These are phyloP conservation scores for Episyrphus balteatus DNA, from an alignment of 1,140 invertebrate species.

Conservation along the genomic window DNA sequence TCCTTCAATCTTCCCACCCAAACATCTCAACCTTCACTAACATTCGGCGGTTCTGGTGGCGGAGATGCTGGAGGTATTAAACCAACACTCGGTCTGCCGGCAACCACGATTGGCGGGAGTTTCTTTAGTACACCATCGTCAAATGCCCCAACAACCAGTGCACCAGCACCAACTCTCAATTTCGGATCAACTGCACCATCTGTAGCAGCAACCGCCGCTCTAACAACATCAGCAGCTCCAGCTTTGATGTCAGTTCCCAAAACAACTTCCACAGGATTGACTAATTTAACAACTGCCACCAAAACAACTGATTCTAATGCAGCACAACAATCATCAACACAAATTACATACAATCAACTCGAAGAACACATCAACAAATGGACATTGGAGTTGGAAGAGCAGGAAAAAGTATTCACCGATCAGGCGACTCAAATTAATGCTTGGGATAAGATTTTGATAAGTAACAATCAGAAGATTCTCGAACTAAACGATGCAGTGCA, in stretches of 20 bases:
- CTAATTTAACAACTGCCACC: constrained; percentile 20
- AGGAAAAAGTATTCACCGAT: constrained; percentile 85
- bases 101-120: too few species aligned
- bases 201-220: constrained; percentile 8
- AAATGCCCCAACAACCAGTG: too few species aligned
- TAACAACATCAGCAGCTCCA: constrained; percentile 1
- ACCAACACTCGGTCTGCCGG: too few species aligned
- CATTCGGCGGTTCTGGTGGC: too few species aligned
- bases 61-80: too few species aligned
- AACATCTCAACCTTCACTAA: too few species aligned
- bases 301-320: constrained; percentile 24
- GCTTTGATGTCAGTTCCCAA: not conserved
- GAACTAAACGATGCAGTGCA: constrained; percentile 75
- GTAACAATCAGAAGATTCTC: constrained; percentile 87
- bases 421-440: constrained; percentile 90
- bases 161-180: constrained; percentile 2
- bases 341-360: constrained; percentile 72
- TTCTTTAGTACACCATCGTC: too few species aligned
- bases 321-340: constrained; percentile 6
- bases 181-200: constrained; percentile 5
- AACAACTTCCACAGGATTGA: constrained; percentile 13
- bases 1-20: too few species aligned
- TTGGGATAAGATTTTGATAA: constrained; percentile 83
- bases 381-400: constrained; percentile 85
- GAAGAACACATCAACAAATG: constrained; percentile 94